Base-by-base conservation (phyloP, 2,888 invertebrate genomes). In the Hanleya hanleyi region DNA sequence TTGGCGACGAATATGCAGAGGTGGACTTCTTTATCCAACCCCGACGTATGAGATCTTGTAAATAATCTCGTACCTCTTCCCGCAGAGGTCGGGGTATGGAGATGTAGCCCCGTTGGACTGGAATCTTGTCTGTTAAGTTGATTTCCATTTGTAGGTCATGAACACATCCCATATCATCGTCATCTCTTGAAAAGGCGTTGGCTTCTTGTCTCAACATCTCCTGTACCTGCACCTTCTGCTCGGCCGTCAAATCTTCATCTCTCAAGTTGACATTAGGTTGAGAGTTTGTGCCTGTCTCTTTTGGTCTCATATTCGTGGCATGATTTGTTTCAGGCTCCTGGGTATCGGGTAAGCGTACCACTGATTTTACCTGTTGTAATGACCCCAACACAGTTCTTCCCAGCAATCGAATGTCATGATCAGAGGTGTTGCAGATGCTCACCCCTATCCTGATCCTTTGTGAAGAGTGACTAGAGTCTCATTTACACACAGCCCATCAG, bases 41-140 rank as follows among this genome's bases (percentile, higher is more conserved):
- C 32, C 70, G 69, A n/a, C n/a, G 37, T 9, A 78, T 26, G 12
- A 79, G 47, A 36, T 78, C 75, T 9, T 37, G 36, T n/a, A 81
- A 32, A 36, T 79, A 80, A 47, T 76, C 73, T 51, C 77, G 78
- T 0, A 81, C 80, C 49, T 82, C 80, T 35, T 75, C n/a, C 67
- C 70, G 74, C 9, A 79, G 51, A 12, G 79, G 77, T 47, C 29
- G 49, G 32, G 77, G 80, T 26, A 82, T 64, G 4, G 78, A 69
- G 12, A 32, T 67, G 47, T 81, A 82, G 1, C 67, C 38, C 9
- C 69, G 67, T 9, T 57, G 22, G 29, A 57, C 57, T 29, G 57
- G 57, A 7, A 2, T 29, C 32, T 57, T 12, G 32, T 81, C 81
- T 9, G 26, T 67, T 18, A 80, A 49, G 3, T 67, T 64, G n/a